These are phyloP conservation scores for Polypedilum vanderplanki DNA, from an alignment of 1,140 invertebrate species.

Conservation along the genomic window DNA sequence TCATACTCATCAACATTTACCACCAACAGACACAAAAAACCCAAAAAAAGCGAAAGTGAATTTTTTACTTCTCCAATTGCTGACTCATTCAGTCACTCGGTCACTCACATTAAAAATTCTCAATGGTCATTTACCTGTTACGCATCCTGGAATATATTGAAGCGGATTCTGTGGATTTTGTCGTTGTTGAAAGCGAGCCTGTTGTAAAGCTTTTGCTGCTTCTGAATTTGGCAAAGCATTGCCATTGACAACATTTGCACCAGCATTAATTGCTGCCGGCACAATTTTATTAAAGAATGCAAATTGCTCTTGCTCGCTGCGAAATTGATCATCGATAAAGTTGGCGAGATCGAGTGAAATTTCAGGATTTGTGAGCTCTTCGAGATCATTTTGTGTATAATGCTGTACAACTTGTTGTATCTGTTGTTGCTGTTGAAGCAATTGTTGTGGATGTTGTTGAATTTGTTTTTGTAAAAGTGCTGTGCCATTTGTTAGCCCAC, in stretches of 20 bases:
- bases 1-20: background rate
- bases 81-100: constrained; percentile 40
- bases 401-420: constrained; percentile 51
- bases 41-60: constrained; percentile 24
- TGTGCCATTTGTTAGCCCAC: constrained; percentile 38
- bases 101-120: constrained; percentile 34
- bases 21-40: background rate
- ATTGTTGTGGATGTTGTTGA: constrained; percentile 40
- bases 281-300: constrained; percentile 65
- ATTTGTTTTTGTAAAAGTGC: constrained; percentile 38
- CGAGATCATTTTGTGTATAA: constrained; percentile 67
- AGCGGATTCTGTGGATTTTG: constrained; percentile 59
- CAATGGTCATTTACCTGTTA: constrained; percentile 56
- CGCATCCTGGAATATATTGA: constrained; percentile 81
- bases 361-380: constrained; percentile 80
- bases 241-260: constrained; percentile 52
- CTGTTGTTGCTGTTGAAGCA: constrained; percentile 41
- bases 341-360: constrained; percentile 82
- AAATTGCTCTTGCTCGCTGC: constrained; percentile 59
- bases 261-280: background rate
- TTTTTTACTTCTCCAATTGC: constrained; percentile 42
- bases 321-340: constrained; percentile 84
- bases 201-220: constrained; percentile 43
- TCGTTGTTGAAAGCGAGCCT: constrained; percentile 41
- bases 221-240: constrained; percentile 40